phyloP scores from a whole-genome alignment of 2,888 invertebrate species.

The Zygothrica quintamaculata region DNA sequence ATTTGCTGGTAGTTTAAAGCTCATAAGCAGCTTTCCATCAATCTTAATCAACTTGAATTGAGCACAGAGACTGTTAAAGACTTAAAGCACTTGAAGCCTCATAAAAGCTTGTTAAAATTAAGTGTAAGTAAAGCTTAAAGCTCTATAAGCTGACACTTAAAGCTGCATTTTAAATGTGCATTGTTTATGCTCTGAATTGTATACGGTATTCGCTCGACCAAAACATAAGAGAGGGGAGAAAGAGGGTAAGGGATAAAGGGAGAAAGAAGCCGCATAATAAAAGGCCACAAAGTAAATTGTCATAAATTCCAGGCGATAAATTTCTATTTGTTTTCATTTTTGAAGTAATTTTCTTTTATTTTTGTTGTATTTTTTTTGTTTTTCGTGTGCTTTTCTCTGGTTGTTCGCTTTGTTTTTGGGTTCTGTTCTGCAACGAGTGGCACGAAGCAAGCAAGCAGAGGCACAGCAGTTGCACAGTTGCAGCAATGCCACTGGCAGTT shows the following conservation, averaged over 20 bases:
- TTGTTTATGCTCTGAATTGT: too few relatives aligned
- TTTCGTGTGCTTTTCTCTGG: not conserved
- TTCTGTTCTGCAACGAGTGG: constrained; percentile 24
- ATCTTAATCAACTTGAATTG: too few relatives aligned
- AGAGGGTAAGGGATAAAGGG: too few relatives aligned
- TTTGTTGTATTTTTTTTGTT: constrained; percentile 10
- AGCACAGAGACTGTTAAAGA: too few relatives aligned
- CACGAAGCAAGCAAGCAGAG: constrained; percentile 14
- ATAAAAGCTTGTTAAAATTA: too few relatives aligned
- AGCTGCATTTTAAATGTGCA: not conserved
- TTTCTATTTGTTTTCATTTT: constrained; percentile 79
- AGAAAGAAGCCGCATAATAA: constrained; percentile 17
- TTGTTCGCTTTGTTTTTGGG: constrained; percentile 4
- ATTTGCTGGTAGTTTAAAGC: too few relatives aligned
- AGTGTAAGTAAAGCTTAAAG: not conserved
- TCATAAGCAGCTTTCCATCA: too few relatives aligned
- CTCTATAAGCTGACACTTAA: not conserved
- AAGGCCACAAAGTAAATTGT: constrained; percentile 61
- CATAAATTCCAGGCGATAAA: constrained; percentile 83
- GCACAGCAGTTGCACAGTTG: constrained; percentile 5
- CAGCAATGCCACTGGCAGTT: constrained; percentile 40
- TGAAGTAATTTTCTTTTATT: constrained; percentile 57
- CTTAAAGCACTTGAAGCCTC: too few relatives aligned
- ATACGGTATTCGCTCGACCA: constrained; percentile 7
- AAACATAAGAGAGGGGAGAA: constrained; percentile 4